Base-by-base conservation (phyloP, 2,888 invertebrate genomes). In the Danaus chrysippus region DNA sequence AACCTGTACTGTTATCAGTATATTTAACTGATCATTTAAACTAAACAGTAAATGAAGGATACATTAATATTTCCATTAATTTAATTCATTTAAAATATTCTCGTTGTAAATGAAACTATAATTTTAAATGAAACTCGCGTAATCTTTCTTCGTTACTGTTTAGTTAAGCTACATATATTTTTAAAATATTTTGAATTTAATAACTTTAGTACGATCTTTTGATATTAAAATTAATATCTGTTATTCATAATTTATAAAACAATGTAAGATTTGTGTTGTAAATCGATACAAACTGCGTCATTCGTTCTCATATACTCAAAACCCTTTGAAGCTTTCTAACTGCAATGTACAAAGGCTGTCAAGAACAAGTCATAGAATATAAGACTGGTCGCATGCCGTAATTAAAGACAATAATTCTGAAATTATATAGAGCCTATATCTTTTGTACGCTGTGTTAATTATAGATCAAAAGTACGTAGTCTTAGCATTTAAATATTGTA, bases 291-390 rank as follows among this genome's bases (percentile, higher is more conserved):
- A 34, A 34, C 73, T 75, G 54, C 52, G 43, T 11, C 19, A 56
- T 42, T 59, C 41, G 55, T 23, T 56, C 56, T 59, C 23, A 34
- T 34, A 58, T 74, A 71, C 65, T 71, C 62, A 68, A n/a, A 64
- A 74, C 71, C 76, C 84, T 85, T 86, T 83, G 84, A 81, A 77
- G 75, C 77, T 76, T 79, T 79, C 77, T 73, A 77, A 76, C 75
- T 72, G 76, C 72, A 76, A 70, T 70, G 75, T 71, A 79, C 83
- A 85, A 83, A 84, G 82, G 75, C 77, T 75, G 78, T 82, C 79
- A 81, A 75, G 78, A 79, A 80, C 81, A 81, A 82, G 75, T 80
- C 78, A 81, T 78, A 79, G 76, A 73, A 80, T 81, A 84, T 84
- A 81, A 78, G 79, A 78, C 71, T 73, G 74, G 78, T 69, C 68